Percentiles rank a stretch among this genome's conserved stretches.
phyloP scores from a whole-genome alignment of 2,113 vertebrate genomes.

The Origma solitaria region DNA sequence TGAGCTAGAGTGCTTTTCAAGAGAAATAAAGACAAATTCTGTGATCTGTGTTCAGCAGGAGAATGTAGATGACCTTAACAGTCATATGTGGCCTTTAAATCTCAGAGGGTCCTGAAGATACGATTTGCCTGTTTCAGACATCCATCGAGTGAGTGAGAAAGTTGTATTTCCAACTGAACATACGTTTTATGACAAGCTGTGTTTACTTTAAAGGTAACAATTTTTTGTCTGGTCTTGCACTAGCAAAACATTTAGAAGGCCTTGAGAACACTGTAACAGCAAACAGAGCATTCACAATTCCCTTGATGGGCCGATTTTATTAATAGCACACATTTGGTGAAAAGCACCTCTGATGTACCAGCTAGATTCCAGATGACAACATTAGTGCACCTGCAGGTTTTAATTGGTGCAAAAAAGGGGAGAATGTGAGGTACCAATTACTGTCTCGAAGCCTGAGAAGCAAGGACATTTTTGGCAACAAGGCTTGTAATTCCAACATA shows the following conservation, averaged over 20 bases:
- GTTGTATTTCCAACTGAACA: neutral
- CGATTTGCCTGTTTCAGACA: neutral
- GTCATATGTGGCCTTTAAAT: neutral
- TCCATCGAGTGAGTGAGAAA: neutral
- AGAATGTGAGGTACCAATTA: constrained; percentile 14
- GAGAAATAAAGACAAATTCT: neutral
- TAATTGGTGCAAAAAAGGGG: constrained; percentile 40
- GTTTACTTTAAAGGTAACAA: constrained; percentile 10
- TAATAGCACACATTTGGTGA: neutral
- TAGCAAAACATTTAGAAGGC: neutral
- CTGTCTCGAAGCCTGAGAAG: neutral
- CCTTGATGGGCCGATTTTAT: neutral
- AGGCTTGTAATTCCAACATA: constrained; percentile 10
- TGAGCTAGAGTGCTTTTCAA: neutral
- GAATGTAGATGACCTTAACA: neutral
- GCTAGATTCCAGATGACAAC: constrained; percentile 14
- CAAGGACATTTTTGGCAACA: neutral
- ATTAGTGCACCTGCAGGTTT: constrained; percentile 39
- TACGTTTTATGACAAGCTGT: neutral
- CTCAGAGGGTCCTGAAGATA: neutral
- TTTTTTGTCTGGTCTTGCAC: neutral
- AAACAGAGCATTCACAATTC: neutral
- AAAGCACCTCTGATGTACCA: neutral
- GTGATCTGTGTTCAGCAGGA: neutral
- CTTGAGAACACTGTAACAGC: neutral